Evolutionary conservation across 2,797 vertebrate species (phyloP).

Genomic region (Helarctos malayanus): DNA sequence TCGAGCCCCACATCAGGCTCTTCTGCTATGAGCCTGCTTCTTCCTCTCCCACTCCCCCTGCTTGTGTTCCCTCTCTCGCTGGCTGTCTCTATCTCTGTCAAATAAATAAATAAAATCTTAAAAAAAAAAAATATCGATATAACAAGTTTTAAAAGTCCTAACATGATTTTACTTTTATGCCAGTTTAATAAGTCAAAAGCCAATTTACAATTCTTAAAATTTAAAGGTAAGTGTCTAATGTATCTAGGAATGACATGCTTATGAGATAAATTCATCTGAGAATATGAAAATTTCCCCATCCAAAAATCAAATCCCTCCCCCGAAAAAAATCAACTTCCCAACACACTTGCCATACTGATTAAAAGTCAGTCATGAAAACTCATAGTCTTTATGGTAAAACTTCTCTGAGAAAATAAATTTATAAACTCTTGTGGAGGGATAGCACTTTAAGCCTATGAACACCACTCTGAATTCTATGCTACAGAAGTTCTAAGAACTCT

Average conservation of each 20-base stretch:
- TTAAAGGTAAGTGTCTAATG: constrained; percentile 1
- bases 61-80: too few species aligned
- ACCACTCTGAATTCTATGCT: not conserved
- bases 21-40: too few species aligned
- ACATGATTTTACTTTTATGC: constrained; percentile 11
- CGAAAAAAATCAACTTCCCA: not conserved
- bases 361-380: constrained; percentile 10
- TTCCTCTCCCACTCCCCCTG: too few species aligned
- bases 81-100: too few species aligned
- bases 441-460: not conserved
- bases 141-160: constrained; percentile 18
- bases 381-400: not conserved
- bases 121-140: not conserved
- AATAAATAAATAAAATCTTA: too few species aligned
- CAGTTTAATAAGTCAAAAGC: not conserved
- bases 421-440: not conserved
- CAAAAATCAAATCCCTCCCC: not conserved
- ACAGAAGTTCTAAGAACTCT: not conserved
- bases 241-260: not conserved
- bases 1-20: too few species aligned
- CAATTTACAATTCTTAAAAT: not conserved
- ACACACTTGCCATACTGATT: not conserved
- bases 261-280: not conserved
- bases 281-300: not conserved
- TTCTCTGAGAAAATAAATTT: not conserved